Evolutionary conservation across 2,888 invertebrate species (phyloP).

Genomic region (Rotaria socialis): DNA sequence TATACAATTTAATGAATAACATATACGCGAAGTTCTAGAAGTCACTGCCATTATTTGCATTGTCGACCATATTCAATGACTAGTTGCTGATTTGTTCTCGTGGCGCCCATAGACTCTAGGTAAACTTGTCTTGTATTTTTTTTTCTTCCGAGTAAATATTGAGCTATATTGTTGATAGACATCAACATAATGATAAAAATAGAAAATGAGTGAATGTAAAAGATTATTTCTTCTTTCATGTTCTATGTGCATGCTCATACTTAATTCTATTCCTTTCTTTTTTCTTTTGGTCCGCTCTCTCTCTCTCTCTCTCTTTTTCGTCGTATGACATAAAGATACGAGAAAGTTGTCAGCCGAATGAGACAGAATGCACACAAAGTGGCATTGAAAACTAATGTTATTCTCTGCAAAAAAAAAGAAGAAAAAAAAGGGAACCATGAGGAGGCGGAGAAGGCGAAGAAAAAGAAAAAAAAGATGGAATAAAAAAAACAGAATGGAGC

Average conservation of each 20-base stretch:
- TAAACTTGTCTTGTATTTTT: background rate
- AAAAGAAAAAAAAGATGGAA: background rate
- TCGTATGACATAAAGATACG: background rate
- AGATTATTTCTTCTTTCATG: background rate
- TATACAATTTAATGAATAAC: background rate
- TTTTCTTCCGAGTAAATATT: background rate
- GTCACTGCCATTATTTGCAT: background rate
- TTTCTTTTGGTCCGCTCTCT: background rate
- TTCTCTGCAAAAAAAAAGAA: background rate
- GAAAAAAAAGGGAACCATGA: background rate
- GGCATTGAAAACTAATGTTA: background rate
- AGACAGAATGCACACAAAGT: background rate
- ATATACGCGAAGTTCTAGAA: background rate
- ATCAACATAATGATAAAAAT: conserved; percentile 15
- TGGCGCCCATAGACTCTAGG: background rate
- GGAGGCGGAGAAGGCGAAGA: background rate
- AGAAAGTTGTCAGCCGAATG: background rate
- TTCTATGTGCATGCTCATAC: background rate
- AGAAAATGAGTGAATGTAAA: background rate
- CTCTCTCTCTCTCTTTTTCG: background rate
- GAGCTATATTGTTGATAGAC: background rate
- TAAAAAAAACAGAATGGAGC: background rate
- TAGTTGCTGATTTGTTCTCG: background rate
- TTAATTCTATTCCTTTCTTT: background rate
- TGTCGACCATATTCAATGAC: background rate